Base-by-base conservation (phyloP, 2,888 invertebrate species). In the Volucella zonaria region DNA sequence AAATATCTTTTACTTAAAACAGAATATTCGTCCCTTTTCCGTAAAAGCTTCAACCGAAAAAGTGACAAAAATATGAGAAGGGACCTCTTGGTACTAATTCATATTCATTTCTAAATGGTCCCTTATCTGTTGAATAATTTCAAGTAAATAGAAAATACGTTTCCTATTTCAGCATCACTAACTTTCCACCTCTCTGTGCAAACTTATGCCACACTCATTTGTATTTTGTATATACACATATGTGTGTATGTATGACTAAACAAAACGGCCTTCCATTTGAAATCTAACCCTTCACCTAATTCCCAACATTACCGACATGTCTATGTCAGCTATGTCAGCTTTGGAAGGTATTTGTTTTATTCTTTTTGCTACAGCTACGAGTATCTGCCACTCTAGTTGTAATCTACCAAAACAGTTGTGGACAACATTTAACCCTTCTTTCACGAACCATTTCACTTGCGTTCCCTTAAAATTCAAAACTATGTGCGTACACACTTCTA, bases 361-460 rank as follows among this genome's bases (percentile, higher is more conserved):
- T 31, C 31, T 4, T 58, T 40, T 56, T 40, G 0, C 14, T 38
- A 12, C 58, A 47, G 47, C 47, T 68, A 11, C 54, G n/a, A n/a
- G 15, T 40, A 45, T 56, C 40, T 47, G 56, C 11, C 31, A 38
- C 15, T 68, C 40, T 42, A 45, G 66, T 40, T 47, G 56, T 18
- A 43, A 38, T 42, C 40, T 14, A 67, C 49, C 56, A 49, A 66
- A 51, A 67, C 81, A 77, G 68, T 77, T 68, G 76, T 77, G 76
- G 77, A 81, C 81, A 80, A 52, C 70, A 73, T 80, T 80, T 77
- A 80, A 85, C 85, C 85, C 85, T 85, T 85, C 80, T 81, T 85
- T 85, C 68, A 85, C 81, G 85, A 81, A 81, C 80, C 80, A 85
- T 85, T 85, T 85, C 80, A 77, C 85, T 85, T 67, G 67, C 77